Evolutionary conservation across 92 coral and sea anemone genomes (phyloP).

Genomic region (Phenganax marumi): DNA sequence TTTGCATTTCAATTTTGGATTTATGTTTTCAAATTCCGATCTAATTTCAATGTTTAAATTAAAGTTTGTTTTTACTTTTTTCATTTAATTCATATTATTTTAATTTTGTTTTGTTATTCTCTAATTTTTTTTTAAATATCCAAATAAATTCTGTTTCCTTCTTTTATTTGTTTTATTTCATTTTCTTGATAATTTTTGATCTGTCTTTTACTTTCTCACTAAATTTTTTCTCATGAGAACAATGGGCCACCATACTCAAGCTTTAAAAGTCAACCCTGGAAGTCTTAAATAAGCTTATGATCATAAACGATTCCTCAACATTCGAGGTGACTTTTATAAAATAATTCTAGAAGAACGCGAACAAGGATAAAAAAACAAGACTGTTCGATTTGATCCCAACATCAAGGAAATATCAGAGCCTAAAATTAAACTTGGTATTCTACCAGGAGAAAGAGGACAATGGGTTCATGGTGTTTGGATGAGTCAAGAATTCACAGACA

Average conservation of each 20-base stretch:
- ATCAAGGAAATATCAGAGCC: no score
- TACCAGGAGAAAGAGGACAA: no score
- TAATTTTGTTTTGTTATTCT: not conserved
- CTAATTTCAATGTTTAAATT: not conserved
- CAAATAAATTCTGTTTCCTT: not conserved
- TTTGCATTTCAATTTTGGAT: not conserved
- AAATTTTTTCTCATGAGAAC: not conserved
- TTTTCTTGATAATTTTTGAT: not conserved
- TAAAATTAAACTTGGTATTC: no score
- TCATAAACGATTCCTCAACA: no score
- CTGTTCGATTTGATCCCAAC: no score
- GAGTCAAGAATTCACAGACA: no score
- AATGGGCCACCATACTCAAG: conserved; percentile 1
- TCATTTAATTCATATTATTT: not conserved
- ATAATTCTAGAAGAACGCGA: no score
- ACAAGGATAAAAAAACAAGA: no score
- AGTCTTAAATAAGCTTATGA: no score
- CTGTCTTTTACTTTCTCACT: not conserved
- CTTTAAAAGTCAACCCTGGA: no score
- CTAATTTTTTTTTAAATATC: not conserved
- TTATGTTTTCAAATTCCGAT: not conserved
- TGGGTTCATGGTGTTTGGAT: no score
- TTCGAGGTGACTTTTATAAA: no score
- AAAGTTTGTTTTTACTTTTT: not conserved
- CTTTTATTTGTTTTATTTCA: not conserved